Evolutionary conservation across 2,888 invertebrate species (phyloP).

Genomic region (Eilema depressum): DNA sequence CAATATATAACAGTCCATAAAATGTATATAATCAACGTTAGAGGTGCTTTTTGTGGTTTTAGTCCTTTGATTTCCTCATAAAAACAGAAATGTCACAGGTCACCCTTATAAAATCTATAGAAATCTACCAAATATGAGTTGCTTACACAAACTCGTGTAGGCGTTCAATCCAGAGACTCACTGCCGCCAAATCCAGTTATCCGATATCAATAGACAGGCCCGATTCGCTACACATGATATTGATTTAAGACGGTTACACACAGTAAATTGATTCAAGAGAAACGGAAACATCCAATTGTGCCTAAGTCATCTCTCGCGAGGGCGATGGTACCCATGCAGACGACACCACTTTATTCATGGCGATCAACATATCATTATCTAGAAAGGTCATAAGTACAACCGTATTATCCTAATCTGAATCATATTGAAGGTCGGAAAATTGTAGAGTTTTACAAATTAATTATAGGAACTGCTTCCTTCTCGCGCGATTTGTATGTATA

Average conservation of each 20-base stretch:
- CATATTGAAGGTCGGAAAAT: not conserved
- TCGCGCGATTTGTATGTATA: not conserved
- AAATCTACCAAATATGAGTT: not conserved
- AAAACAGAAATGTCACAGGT: not conserved
- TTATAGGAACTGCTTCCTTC: not conserved
- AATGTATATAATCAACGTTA: too few species aligned
- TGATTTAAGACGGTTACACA: conserved; percentile 47
- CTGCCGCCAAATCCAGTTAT: conserved; percentile 23
- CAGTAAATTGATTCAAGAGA: conserved; percentile 71
- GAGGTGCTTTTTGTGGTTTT: too few species aligned
- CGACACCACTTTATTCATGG: conserved; percentile 32
- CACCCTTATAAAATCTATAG: not conserved
- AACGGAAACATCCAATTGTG: conserved; percentile 81
- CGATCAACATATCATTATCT: conserved; percentile 18
- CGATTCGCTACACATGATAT: conserved; percentile 29
- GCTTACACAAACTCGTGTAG: not conserved
- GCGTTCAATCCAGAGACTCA: not conserved
- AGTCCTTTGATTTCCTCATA: not conserved
- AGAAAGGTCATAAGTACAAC: not conserved
- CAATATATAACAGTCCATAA: too few species aligned
- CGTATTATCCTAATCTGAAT: not conserved
- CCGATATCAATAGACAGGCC: conserved; percentile 35
- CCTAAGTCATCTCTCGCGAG: conserved; percentile 59
- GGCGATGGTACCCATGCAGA: conserved; percentile 39
- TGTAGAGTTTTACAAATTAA: not conserved